Evolutionary conservation across 2,888 invertebrate genomes (phyloP).

Genomic region (Penaeus monodon): DNA sequence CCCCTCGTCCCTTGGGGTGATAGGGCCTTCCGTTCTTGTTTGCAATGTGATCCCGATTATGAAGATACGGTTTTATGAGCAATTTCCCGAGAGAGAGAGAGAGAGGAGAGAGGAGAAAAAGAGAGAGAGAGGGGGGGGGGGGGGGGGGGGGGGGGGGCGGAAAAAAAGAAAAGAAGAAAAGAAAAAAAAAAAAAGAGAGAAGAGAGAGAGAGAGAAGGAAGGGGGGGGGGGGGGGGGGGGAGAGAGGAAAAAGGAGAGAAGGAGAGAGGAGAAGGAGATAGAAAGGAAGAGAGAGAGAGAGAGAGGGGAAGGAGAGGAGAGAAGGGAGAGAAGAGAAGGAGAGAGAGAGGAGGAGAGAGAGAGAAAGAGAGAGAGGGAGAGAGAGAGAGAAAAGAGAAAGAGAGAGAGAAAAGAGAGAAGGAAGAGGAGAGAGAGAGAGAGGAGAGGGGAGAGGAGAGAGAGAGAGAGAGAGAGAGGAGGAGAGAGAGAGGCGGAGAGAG

Average conservation of each 20-base stretch:
- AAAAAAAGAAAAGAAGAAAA: no score
- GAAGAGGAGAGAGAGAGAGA: background rate
- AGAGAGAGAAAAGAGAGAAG: background rate
- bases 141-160: background rate
- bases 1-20: no score
- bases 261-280: background rate
- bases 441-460: no score
- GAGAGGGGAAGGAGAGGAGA: background rate
- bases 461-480: no score
- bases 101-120: background rate
- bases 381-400: background rate
- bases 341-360: constrained; percentile 1
- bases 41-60: no score
- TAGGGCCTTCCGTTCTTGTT: no score
- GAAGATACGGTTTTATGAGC: no score
- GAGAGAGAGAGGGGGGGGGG: constrained; percentile 7
- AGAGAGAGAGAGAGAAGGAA: background rate
- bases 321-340: background rate
- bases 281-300: background rate
- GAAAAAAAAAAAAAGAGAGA: background rate
- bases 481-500: no score
- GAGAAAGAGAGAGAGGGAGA: background rate
- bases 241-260: background rate
- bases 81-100: no score
- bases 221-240: background rate